Evolutionary conservation across 1,140 invertebrate genomes (phyloP), one percentile per base, ranked within the genome.

Genomic region (Ips typographus): DNA sequence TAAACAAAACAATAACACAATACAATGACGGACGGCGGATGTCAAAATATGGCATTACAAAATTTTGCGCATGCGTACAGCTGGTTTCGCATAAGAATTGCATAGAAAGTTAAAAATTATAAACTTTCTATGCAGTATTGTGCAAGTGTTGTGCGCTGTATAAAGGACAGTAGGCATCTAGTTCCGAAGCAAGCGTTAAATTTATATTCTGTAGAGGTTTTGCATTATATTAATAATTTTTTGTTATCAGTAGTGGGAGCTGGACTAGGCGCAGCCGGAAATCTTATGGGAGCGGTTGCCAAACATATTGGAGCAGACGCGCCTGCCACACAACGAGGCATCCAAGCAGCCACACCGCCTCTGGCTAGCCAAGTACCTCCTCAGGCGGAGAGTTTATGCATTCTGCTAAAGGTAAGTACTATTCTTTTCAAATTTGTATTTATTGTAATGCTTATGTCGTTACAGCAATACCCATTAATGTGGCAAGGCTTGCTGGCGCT

Each of bases 401-500:
- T 89, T 82, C 79, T 94, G 36, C 81, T 95, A 2, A 83, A 88
- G 82, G 88, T 90, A 73, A 80, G 78, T 47, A 51, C 4, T 22
- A 22, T 22, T 0, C 22, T 1, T 56, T 51, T 55, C 42, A 22
- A 22, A n/a, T 3, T 1, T 56, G 8, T 37, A 1, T 22, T 67
- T 64, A 22, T 22, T 79, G 44, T 1, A 47, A 6, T 47, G 4
- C n/a, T 47, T 47, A 47, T 47, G 3, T 49, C 37, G n/a, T 37
- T 55, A 2, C 85, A 94, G 86, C 88, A 91, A 40, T 96, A 96
- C 82, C 94, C 94, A 1, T 90, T 98, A 40, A 94, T 98, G 89
- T 99, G 96, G 96, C 94, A 97, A 84, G 96, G 96, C 1, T 80
- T 95, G 43, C 80, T 99, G 72, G 95, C 94, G 0, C 83, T 99